These are phyloP conservation scores for Zosterops japonicus DNA, from an alignment of 2,113 vertebrate species.

Conservation along the genomic window DNA sequence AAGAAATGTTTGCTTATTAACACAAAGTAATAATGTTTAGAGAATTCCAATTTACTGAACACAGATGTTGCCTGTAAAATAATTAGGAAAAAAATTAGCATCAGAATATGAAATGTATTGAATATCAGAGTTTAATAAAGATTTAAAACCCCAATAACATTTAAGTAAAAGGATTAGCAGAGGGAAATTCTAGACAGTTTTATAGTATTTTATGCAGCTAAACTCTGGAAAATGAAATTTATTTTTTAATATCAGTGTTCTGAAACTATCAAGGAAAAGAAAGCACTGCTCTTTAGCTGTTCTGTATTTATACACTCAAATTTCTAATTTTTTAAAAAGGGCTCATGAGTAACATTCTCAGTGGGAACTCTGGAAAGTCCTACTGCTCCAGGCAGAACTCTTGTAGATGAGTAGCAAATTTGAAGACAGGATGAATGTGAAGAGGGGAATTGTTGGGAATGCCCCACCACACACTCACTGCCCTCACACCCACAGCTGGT, in stretches of 20 bases:
- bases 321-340: background rate
- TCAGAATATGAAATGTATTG: slow-evolving; percentile 64
- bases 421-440: background rate
- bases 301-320: background rate
- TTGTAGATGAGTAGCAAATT: background rate
- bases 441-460: rapidly evolving
- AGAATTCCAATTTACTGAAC: slow-evolving; percentile 70
- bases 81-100: slow-evolving; percentile 65
- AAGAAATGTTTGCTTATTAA: slow-evolving; percentile 71
- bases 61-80: slow-evolving; percentile 68
- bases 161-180: slow-evolving; percentile 46
- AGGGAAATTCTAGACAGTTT: slow-evolving; percentile 21
- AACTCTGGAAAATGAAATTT: slow-evolving; percentile 4
- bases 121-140: slow-evolving; percentile 70
- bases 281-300: background rate
- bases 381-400: background rate
- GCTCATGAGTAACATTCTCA: background rate
- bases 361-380: background rate
- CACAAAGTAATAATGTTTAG: slow-evolving; percentile 70
- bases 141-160: slow-evolving; percentile 51
- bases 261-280: background rate
- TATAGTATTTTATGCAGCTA: background rate
- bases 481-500: rapidly evolving
- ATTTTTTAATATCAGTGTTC: background rate
- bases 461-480: rapidly evolving